phyloP scores from a whole-genome alignment of 1,140 invertebrate genomes.

The Wiebesia pumilae region DNA sequence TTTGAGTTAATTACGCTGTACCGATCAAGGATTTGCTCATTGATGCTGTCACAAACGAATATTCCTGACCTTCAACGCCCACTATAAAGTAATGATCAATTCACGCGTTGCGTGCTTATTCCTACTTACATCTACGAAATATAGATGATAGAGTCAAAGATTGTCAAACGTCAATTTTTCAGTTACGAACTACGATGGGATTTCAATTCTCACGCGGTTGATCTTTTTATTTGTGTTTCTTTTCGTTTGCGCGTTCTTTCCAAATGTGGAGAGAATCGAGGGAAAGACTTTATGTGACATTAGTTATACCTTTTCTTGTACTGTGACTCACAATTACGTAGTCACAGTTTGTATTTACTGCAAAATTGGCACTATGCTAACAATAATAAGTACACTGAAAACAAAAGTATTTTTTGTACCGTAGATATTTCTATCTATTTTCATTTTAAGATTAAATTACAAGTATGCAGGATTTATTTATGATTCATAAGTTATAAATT shows the following conservation, averaged over 20 bases:
- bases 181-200: slow-evolving; percentile 7
- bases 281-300: slow-evolving; percentile 19
- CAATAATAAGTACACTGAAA: slow-evolving; percentile 5
- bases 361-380: slow-evolving; percentile 33
- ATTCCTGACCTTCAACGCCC: slow-evolving; percentile 48
- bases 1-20: slow-evolving; percentile 26
- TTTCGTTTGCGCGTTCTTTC: slow-evolving; percentile 10
- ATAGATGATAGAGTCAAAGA: not conserved
- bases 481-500: not conserved
- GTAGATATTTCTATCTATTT: slow-evolving; percentile 2
- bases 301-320: slow-evolving; percentile 41
- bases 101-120: not conserved
- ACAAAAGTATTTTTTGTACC: slow-evolving; percentile 1
- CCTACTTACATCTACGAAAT: not conserved
- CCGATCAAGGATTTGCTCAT: slow-evolving; percentile 31
- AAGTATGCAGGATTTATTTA: not conserved
- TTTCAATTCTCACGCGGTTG: not conserved
- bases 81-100: slow-evolving; percentile 10
- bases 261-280: slow-evolving; percentile 47
- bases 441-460: not conserved
- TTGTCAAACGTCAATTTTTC: not conserved
- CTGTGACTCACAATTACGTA: slow-evolving; percentile 40
- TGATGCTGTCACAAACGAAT: slow-evolving; percentile 43
- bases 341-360: slow-evolving; percentile 5
- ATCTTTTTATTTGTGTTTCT: not conserved